Evolutionary conservation across 2,113 vertebrate genomes (phyloP).

Genomic region (Pseudorasbora parva): DNA sequence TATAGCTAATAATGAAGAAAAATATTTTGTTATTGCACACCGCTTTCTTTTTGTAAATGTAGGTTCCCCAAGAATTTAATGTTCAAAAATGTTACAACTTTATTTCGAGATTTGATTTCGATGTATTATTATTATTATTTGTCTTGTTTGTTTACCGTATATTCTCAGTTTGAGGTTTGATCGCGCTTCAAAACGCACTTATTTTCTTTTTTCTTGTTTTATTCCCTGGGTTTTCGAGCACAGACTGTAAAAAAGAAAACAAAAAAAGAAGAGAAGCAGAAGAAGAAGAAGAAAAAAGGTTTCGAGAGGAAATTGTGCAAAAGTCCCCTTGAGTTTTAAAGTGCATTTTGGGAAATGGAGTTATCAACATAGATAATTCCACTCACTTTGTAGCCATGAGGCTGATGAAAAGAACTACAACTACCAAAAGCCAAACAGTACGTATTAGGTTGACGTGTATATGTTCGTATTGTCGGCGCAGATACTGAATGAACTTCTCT

Average conservation of each 20-base stretch:
- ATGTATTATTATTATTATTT: neutral
- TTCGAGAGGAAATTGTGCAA: slow-evolving; percentile 12
- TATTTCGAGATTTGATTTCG: neutral
- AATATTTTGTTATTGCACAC: too few species aligned
- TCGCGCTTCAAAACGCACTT: neutral
- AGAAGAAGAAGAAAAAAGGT: too few species aligned
- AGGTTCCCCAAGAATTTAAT: neutral
- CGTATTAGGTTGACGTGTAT: slow-evolving; percentile 72
- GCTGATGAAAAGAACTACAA: slow-evolving; percentile 64
- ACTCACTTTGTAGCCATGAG: too few species aligned
- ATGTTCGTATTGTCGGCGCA: neutral
- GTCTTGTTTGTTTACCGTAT: neutral
- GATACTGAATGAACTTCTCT: slow-evolving; percentile 16
- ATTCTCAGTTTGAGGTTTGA: too few species aligned
- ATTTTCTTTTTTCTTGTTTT: too few species aligned
- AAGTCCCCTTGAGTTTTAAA: neutral
- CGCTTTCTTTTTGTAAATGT: neutral
- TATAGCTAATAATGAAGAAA: too few species aligned
- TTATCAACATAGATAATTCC: neutral
- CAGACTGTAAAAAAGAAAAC: too few species aligned
- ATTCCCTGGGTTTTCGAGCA: too few species aligned
- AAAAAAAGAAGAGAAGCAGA: too few species aligned
- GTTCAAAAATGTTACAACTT: neutral
- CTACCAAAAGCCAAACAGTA: slow-evolving; percentile 57
- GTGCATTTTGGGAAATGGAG: slow-evolving; percentile 9